phyloP scores from a whole-genome alignment of 2,113 vertebrate species.

The Passer domesticus region DNA sequence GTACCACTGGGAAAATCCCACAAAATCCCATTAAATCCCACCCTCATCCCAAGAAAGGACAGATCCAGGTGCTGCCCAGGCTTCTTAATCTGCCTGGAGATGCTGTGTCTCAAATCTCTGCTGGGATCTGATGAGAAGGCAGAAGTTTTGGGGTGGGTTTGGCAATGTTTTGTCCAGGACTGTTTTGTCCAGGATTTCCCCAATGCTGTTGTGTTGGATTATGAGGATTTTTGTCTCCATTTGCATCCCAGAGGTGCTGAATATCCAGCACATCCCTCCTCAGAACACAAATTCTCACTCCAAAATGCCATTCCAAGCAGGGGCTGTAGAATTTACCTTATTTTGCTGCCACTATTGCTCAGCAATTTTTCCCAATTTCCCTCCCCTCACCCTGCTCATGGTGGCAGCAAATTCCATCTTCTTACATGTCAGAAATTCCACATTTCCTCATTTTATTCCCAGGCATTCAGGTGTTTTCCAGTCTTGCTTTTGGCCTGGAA shows the following conservation, averaged over 20 bases:
- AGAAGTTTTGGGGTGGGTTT: neutral
- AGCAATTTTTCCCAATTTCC: neutral
- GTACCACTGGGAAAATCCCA: too few species aligned
- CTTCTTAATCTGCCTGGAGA: fast-evolving
- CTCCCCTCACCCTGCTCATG: fast-evolving
- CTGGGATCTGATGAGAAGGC: fast-evolving
- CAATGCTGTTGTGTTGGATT: neutral
- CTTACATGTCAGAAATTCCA: neutral
- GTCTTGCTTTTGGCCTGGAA: fast-evolving
- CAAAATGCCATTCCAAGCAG: neutral
- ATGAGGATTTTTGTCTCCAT: fast-evolving
- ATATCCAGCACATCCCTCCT: fast-evolving
- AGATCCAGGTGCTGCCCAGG: neutral
- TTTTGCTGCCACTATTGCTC: neutral
- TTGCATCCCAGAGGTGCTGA: neutral
- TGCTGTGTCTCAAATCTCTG: too few species aligned
- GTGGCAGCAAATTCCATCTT: neutral
- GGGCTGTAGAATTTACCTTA: fast-evolving
- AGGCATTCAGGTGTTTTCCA: neutral
- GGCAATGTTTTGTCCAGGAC: fast-evolving
- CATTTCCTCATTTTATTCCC: neutral
- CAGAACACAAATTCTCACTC: neutral
- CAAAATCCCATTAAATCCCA: too few species aligned
- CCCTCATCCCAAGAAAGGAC: too few species aligned
- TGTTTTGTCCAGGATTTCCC: neutral